Percentiles rank a stretch among this genome's conserved stretches.
These are phyloP conservation scores for Cotesia typhae DNA, from an alignment of 1,140 invertebrate species.

Conservation along the genomic window DNA sequence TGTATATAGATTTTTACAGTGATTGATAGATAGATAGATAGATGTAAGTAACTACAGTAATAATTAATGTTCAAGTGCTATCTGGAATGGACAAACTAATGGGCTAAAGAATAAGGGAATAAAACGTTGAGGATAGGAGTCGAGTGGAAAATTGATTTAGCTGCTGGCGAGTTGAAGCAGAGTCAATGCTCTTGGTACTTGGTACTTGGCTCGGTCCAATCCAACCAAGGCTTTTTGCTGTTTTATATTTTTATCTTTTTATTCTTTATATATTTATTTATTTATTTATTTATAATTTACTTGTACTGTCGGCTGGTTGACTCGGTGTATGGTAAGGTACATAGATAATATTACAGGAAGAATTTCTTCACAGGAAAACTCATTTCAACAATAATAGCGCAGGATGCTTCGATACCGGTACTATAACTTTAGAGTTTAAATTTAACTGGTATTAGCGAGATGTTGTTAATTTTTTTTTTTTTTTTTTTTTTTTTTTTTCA, in stretches of 20 bases:
- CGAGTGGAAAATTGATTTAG: conserved; percentile 35
- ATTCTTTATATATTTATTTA: not conserved
- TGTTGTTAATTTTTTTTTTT: not conserved
- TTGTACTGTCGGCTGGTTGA: too few species aligned
- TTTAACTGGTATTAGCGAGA: not conserved
- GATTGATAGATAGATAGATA: too few species aligned
- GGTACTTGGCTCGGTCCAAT: not conserved
- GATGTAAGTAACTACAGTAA: not conserved
- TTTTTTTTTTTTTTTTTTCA: not conserved
- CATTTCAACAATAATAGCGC: conserved; percentile 13
- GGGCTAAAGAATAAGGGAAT: conserved; percentile 1
- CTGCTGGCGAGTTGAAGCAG: conserved; percentile 26
- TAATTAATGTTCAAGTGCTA: not conserved
- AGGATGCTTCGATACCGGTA: not conserved
- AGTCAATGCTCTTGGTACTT: conserved; percentile 25
- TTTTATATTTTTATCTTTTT: not conserved
- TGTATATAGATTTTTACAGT: too few species aligned
- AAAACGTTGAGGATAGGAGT: conserved; percentile 10
- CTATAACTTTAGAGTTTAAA: not conserved
- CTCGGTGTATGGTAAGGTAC: too few species aligned
- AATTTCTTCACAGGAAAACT: conserved; percentile 18
- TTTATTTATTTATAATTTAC: not conserved
- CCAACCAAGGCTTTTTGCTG: conserved; percentile 1
- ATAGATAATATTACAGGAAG: not conserved
- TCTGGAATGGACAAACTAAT: not conserved